Percentiles rank a stretch among this genome's conserved stretches.
Evolutionary conservation across 2,113 vertebrate species (phyloP).

Genomic region (Ceuthmochares aereus): DNA sequence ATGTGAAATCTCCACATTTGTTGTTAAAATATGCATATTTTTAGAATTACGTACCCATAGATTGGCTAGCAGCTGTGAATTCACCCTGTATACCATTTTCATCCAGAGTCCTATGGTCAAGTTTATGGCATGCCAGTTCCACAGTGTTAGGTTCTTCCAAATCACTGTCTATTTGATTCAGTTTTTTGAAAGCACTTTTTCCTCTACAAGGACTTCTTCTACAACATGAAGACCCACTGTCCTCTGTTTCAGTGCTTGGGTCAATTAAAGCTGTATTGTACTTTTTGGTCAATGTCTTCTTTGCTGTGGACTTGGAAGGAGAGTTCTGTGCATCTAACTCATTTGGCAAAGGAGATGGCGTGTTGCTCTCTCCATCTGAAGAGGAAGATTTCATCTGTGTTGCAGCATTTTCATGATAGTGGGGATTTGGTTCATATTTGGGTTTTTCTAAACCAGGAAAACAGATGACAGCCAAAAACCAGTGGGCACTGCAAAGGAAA

Average conservation of each 20-base stretch:
- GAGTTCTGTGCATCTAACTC: conserved; percentile 76
- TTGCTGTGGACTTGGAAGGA: conserved; percentile 72
- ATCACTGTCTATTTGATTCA: conserved; percentile 73
- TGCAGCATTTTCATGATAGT: conserved; percentile 77
- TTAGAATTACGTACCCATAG: conserved; percentile 74
- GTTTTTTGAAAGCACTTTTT: conserved; percentile 75
- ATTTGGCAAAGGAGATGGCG: conserved; percentile 72
- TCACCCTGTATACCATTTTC: conserved; percentile 79
- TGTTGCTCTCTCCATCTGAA: conserved; percentile 76
- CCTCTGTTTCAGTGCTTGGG: conserved; percentile 70
- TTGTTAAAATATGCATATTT: not conserved
- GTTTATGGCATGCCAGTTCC: conserved; percentile 74
- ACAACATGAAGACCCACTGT: conserved; percentile 61
- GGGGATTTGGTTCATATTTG: conserved; percentile 84
- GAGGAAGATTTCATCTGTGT: conserved; percentile 58
- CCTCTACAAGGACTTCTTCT: conserved; percentile 70
- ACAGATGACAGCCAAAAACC: conserved; percentile 98
- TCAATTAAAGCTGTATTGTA: conserved; percentile 70
- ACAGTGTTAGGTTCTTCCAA: conserved; percentile 74
- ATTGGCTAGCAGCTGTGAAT: conserved; percentile 76
- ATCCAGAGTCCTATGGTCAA: conserved; percentile 72
- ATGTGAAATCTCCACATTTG: not conserved
- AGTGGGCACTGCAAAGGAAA: conserved; percentile 88
- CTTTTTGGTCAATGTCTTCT: conserved; percentile 78
- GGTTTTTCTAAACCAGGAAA: conserved; percentile 91